Conservation (phyloP, 2,888 invertebrate genomes). For the Peribatodes rhomboidaria region DNA sequence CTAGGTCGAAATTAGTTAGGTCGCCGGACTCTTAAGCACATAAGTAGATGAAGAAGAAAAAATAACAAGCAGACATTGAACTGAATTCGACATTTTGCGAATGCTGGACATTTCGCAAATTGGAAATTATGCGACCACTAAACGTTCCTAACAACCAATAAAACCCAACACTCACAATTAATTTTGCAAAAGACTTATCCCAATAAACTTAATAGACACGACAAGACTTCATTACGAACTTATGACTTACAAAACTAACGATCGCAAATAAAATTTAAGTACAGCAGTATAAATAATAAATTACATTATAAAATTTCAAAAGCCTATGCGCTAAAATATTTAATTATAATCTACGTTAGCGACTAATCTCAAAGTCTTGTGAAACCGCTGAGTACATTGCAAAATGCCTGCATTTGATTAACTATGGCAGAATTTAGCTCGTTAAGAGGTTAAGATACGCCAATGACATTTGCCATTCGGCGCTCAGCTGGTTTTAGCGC, state of each 20-base stretch:
- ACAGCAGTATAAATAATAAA: slow-evolving; percentile 5
- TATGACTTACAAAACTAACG: slow-evolving; percentile 2
- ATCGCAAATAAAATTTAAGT: slow-evolving; percentile 14
- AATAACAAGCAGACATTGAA: no score
- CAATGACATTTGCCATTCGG: no score
- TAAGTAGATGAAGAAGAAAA: no score
- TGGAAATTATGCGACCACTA: background rate
- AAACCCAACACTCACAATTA: background rate
- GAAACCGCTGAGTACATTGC: slow-evolving; percentile 43
- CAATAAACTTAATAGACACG: background rate
- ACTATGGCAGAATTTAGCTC: slow-evolving; percentile 22
- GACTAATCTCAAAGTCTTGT: slow-evolving; percentile 18
- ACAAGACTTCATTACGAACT: slow-evolving; percentile 1
- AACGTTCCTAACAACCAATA: background rate
- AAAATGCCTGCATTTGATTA: slow-evolving; percentile 46
- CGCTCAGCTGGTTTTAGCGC: no score
- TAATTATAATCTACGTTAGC: slow-evolving; percentile 15
- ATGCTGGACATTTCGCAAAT: no score
- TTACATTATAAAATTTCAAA: slow-evolving; percentile 13
- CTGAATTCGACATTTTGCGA: no score
- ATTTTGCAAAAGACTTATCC: background rate
- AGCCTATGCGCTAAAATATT: slow-evolving; percentile 10
- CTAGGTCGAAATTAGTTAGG: no score
- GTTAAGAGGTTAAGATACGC: no score
- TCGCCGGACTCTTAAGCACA: no score